A percentile compares a stretch with the other conserved stretches of the same genome.
phyloP scores from a whole-genome alignment of 1,140 invertebrate species.

The Theocolax elegans region DNA sequence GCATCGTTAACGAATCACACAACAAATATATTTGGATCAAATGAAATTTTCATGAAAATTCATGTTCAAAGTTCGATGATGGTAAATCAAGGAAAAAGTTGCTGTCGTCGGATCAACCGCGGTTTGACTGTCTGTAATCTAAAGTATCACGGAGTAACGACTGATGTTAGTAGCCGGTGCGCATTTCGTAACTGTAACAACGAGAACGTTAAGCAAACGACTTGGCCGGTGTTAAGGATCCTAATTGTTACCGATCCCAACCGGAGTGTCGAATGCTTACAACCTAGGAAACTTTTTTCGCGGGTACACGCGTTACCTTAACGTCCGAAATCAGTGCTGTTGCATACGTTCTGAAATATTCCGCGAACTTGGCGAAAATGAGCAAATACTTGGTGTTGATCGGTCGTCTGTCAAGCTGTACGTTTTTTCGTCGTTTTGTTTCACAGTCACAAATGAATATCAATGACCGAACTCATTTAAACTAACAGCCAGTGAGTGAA shows the following conservation, averaged over 20 bases:
- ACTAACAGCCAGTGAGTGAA: too few species aligned
- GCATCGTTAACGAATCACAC: too few species aligned
- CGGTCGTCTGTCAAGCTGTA: background rate
- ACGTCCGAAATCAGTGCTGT: too few species aligned
- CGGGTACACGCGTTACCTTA: too few species aligned
- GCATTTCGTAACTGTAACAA: constrained; percentile 60
- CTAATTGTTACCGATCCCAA: constrained; percentile 61
- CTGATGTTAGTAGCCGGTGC: background rate
- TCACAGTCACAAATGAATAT: too few species aligned
- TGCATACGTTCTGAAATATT: too few species aligned
- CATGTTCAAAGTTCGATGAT: background rate
- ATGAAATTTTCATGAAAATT: background rate
- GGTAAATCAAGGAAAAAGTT: background rate
- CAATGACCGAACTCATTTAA: too few species aligned
- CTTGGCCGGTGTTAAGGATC: constrained; percentile 49
- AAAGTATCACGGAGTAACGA: background rate
- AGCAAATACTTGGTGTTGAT: background rate
- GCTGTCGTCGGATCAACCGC: background rate
- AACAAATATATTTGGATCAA: background rate
- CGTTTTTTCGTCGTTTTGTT: too few species aligned
- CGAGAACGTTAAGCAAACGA: constrained; percentile 62
- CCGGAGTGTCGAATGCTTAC: too few species aligned
- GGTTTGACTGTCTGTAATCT: background rate
- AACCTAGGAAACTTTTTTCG: too few species aligned
- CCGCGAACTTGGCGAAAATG: background rate